These are phyloP conservation scores for Acleris holmiana DNA, from an alignment of 2,888 invertebrate species.

Conservation along the genomic window DNA sequence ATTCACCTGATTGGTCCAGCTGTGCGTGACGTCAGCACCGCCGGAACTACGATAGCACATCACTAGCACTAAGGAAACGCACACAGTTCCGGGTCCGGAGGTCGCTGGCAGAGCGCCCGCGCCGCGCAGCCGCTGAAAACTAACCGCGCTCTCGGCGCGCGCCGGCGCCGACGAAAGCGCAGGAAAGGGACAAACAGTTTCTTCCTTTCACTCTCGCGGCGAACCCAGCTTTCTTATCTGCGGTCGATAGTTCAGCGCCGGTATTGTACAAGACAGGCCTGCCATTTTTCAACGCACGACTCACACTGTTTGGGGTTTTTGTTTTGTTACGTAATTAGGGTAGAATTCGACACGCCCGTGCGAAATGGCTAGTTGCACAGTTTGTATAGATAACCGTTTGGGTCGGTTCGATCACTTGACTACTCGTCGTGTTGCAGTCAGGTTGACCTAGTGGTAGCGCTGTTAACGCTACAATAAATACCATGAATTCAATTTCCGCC, in stretches of 20 bases:
- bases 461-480: too few species aligned
- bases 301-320: slow-evolving; percentile 32
- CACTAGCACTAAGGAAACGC: slow-evolving; percentile 75
- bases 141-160: slow-evolving; percentile 56
- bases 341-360: slow-evolving; percentile 26
- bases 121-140: slow-evolving; percentile 79
- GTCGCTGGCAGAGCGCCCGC: slow-evolving; percentile 75
- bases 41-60: slow-evolving; percentile 60
- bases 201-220: slow-evolving; percentile 67
- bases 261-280: slow-evolving; percentile 23
- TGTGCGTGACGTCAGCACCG: slow-evolving; percentile 53
- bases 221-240: slow-evolving; percentile 67
- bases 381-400: slow-evolving; percentile 1
- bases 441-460: too few species aligned
- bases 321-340: slow-evolving; percentile 31
- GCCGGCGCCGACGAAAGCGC: slow-evolving; percentile 67
- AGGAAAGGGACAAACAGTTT: slow-evolving; percentile 76
- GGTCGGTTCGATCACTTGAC: too few species aligned
- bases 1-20: slow-evolving; percentile 55
- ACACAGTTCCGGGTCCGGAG: slow-evolving; percentile 68
- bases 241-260: slow-evolving; percentile 48
- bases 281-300: slow-evolving; percentile 34
- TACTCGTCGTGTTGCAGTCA: too few species aligned
- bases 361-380: slow-evolving; percentile 14
- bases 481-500: too few species aligned